Evolutionary conservation across 1,140 invertebrate species (phyloP).

Genomic region (Orussus abietinus): DNA sequence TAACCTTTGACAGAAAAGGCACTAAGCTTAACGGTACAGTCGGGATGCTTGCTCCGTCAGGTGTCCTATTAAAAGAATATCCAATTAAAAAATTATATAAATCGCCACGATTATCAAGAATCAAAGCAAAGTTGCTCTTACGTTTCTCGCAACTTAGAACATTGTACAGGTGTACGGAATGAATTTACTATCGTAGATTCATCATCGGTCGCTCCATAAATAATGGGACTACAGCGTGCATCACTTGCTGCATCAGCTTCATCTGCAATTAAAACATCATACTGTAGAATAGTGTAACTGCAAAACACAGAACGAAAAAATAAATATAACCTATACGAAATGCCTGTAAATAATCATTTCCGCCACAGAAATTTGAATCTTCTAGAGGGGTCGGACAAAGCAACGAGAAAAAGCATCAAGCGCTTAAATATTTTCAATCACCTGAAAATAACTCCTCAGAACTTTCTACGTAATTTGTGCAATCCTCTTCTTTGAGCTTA

Average conservation of each 20-base stretch:
- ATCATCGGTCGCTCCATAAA: not conserved
- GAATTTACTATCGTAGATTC: slow-evolving; percentile 15
- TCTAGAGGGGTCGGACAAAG: no score
- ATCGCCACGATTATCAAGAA: no score
- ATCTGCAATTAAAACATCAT: slow-evolving; percentile 20
- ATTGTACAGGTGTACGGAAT: slow-evolving; percentile 18
- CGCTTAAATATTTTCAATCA: slow-evolving; percentile 14
- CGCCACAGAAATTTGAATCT: no score
- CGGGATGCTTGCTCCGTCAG: slow-evolving; percentile 27
- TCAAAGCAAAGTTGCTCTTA: no score
- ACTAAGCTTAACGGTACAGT: slow-evolving; percentile 33
- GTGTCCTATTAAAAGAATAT: slow-evolving; percentile 22
- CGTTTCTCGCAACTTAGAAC: slow-evolving; percentile 11
- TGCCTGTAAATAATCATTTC: no score
- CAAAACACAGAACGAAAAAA: no score
- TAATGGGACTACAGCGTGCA: not conserved
- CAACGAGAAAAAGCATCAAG: no score
- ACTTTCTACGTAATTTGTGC: slow-evolving; percentile 10
- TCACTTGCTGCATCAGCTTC: slow-evolving; percentile 17
- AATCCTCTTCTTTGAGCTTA: no score
- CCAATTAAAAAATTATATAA: no score
- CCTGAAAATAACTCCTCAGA: slow-evolving; percentile 31
- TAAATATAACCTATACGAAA: no score
- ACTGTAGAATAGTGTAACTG: no score
- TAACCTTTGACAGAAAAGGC: slow-evolving; percentile 35